phyloP scores from a whole-genome alignment of 2,888 invertebrate species.

The Nasonia oneida region DNA sequence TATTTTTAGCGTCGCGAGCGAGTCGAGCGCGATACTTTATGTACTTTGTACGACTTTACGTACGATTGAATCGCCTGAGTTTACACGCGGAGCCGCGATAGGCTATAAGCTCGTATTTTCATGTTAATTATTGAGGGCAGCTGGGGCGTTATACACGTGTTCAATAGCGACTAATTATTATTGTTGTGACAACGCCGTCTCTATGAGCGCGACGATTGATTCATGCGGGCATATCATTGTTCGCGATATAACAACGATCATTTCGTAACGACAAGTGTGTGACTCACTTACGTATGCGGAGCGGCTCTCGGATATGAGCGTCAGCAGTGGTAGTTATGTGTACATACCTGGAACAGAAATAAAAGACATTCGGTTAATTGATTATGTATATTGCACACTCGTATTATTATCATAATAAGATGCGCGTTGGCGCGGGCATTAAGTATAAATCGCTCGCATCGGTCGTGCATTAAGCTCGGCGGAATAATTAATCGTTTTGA shows the following conservation, averaged over 20 bases:
- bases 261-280: not conserved
- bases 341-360: constrained; percentile 65
- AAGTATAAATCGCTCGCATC: not conserved
- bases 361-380: constrained; percentile 41
- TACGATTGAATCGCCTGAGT: constrained; percentile 14
- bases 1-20: not conserved
- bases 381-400: not conserved
- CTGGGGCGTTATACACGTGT: not conserved
- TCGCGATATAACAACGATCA: constrained; percentile 29
- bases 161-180: constrained; percentile 50
- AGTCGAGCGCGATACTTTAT: not conserved
- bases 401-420: not conserved
- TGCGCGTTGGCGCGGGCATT: not conserved
- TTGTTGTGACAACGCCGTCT: not conserved
- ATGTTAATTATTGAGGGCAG: constrained; percentile 30
- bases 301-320: not conserved
- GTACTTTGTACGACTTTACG: not conserved
- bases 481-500: constrained; percentile 13
- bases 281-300: constrained; percentile 11
- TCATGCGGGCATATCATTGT: constrained; percentile 4
- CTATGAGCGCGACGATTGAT: not conserved
- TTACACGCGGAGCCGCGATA: not conserved
- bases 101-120: constrained; percentile 31
- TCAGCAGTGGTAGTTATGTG: not conserved
- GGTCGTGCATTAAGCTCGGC: too few relatives aligned